phyloP scores from a whole-genome alignment of 2,113 vertebrate species.

The Cyprinodon variegatus region DNA sequence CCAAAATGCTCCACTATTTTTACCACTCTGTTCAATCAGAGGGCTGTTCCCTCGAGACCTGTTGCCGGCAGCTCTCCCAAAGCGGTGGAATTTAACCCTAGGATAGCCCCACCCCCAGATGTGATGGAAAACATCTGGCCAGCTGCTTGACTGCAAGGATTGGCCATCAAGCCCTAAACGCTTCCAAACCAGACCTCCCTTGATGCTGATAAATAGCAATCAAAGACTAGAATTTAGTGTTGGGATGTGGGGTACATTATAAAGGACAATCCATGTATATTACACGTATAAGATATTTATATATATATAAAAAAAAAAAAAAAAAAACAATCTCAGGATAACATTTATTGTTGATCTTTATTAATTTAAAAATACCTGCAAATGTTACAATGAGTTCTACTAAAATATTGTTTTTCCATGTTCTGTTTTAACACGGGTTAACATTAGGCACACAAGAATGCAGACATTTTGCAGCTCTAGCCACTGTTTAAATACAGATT shows the following conservation, averaged over 20 bases:
- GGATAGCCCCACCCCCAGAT: constrained; percentile 75
- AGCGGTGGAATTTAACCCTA: constrained; percentile 80
- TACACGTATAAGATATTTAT: neutral
- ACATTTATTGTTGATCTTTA: constrained; percentile 68
- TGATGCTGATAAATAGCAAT: constrained; percentile 37
- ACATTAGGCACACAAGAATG: constrained; percentile 79
- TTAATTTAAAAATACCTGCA: constrained; percentile 77
- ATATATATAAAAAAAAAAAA: neutral
- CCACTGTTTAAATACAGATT: constrained; percentile 63
- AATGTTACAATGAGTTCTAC: constrained; percentile 76
- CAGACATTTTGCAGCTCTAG: constrained; percentile 65
- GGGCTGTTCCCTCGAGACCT: constrained; percentile 77
- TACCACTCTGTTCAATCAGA: constrained; percentile 73
- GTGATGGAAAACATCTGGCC: constrained; percentile 84
- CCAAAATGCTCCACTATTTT: constrained; percentile 80
- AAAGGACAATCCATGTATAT: too few relatives aligned
- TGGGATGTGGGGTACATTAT: constrained; percentile 1
- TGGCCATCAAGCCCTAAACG: constrained; percentile 20
- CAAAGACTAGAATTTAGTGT: constrained; percentile 20
- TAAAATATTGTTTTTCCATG: constrained; percentile 63
- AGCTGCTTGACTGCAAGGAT: constrained; percentile 61
- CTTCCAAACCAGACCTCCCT: constrained; percentile 1
- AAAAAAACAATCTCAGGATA: constrained; percentile 10
- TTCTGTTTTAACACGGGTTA: constrained; percentile 66
- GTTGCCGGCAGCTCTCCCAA: constrained; percentile 75